A percentile compares a stretch with the other conserved stretches of the same genome.
These are phyloP conservation scores for Stegophylla sp. DNA, from an alignment of 2,888 invertebrate species.

Conservation along the genomic window DNA sequence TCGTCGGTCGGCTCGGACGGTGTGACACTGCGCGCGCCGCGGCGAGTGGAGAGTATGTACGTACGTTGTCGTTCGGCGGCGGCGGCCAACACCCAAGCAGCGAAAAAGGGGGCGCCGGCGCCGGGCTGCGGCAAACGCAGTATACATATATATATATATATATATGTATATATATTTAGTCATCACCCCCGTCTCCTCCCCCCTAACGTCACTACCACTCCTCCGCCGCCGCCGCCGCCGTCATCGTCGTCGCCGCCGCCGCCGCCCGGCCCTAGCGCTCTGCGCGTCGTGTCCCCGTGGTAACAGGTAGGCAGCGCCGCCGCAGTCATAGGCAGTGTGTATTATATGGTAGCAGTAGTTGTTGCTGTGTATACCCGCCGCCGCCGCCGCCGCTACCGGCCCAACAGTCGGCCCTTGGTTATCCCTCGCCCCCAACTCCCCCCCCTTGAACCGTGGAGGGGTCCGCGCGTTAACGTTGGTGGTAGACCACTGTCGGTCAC, in stretches of 20 bases:
- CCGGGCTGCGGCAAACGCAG: slow-evolving; percentile 27
- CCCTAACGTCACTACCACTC: no score
- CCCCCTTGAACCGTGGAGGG: background rate
- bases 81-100: slow-evolving; percentile 52
- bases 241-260: background rate
- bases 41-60: slow-evolving; percentile 13
- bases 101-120: slow-evolving; percentile 43
- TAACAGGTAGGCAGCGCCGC: slow-evolving; percentile 45
- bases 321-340: background rate
- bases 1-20: slow-evolving; percentile 51
- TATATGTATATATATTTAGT: no score
- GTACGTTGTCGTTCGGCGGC: slow-evolving; percentile 8
- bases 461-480: no score
- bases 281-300: slow-evolving; percentile 1
- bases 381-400: background rate
- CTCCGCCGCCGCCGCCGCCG: background rate
- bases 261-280: background rate
- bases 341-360: background rate
- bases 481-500: background rate
- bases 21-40: slow-evolving; percentile 49
- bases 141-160: no score
- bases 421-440: no score
- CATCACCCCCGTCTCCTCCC: slow-evolving; percentile 13
- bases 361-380: slow-evolving; percentile 37
- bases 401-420: background rate